Percentiles rank a stretch among this genome's conserved stretches.
These are phyloP conservation scores for Tetrao urogallus DNA, from an alignment of 2,113 vertebrate genomes.

Conservation along the genomic window DNA sequence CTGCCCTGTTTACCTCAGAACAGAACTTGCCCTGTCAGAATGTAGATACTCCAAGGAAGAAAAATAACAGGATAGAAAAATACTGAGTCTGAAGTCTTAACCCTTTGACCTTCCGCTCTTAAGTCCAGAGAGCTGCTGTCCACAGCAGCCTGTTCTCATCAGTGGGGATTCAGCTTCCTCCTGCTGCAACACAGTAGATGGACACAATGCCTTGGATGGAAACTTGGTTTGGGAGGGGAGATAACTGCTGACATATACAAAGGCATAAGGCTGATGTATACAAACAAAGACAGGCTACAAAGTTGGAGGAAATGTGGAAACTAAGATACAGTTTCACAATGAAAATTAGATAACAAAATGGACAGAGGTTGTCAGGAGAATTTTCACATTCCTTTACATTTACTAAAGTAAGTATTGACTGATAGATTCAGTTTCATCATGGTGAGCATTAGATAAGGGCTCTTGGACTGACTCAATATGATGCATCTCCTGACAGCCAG, in stretches of 20 bases:
- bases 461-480: constrained; percentile 10
- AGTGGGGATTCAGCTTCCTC: not conserved
- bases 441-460: not conserved
- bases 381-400: constrained; percentile 20
- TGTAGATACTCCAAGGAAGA: not conserved
- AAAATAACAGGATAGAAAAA: not conserved
- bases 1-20: not conserved
- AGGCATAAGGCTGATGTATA: constrained; percentile 22
- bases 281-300: constrained; percentile 14
- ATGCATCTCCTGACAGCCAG: not conserved
- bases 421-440: not conserved
- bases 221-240: not conserved
- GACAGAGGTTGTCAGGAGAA: constrained; percentile 55
- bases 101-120: not conserved
- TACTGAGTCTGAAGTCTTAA: not conserved
- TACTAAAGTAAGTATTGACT: constrained; percentile 36
- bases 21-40: not conserved
- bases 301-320: constrained; percentile 23
- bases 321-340: constrained; percentile 1
- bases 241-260: not conserved
- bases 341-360: constrained; percentile 4
- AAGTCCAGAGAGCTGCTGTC: not conserved
- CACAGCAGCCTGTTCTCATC: not conserved
- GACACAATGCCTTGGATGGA: not conserved
- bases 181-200: not conserved